Evolutionary conservation across 2,797 vertebrate genomes (phyloP).

Genomic region (Ambastaia sidthimunki): DNA sequence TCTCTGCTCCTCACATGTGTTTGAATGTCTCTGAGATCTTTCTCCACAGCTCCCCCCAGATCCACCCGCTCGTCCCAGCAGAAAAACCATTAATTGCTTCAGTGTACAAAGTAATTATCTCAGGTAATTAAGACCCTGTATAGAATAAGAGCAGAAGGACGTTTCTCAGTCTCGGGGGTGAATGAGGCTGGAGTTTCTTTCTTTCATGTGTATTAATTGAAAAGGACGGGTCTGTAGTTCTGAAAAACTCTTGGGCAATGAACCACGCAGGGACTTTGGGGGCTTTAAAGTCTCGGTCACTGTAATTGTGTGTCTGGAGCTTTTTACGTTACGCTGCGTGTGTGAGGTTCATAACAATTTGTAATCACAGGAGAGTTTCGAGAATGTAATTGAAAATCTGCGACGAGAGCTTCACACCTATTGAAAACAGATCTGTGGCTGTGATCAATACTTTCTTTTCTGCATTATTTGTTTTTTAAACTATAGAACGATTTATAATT

Average conservation of each 20-base stretch:
- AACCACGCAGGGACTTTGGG: conserved; percentile 47
- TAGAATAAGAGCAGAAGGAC: conserved; percentile 69
- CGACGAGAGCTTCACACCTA: conserved; percentile 31
- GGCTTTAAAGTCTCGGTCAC: conserved; percentile 52
- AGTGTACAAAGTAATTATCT: conserved; percentile 84
- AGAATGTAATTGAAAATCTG: conserved; percentile 57
- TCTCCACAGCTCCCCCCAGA: conserved; percentile 43
- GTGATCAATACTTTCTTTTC: conserved; percentile 32
- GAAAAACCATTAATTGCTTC: conserved; percentile 81
- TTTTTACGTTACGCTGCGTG: conserved; percentile 41
- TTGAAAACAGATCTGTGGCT: conserved; percentile 36
- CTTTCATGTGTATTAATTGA: conserved; percentile 81
- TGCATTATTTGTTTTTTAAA: conserved; percentile 3
- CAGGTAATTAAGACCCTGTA: conserved; percentile 83
- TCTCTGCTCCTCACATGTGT: background rate
- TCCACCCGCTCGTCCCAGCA: conserved; percentile 63
- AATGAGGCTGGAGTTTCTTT: conserved; percentile 71
- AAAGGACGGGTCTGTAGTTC: conserved; percentile 72
- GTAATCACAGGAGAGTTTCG: conserved; percentile 55
- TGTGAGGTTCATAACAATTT: conserved; percentile 51
- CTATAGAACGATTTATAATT: conserved; percentile 8
- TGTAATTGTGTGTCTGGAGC: conserved; percentile 58
- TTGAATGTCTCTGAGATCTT: conserved; percentile 17
- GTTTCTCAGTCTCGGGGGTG: conserved; percentile 66
- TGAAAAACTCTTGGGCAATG: conserved; percentile 67